Conservation (phyloP, 2,888 invertebrate species). For the Crepidodera aurea region DNA sequence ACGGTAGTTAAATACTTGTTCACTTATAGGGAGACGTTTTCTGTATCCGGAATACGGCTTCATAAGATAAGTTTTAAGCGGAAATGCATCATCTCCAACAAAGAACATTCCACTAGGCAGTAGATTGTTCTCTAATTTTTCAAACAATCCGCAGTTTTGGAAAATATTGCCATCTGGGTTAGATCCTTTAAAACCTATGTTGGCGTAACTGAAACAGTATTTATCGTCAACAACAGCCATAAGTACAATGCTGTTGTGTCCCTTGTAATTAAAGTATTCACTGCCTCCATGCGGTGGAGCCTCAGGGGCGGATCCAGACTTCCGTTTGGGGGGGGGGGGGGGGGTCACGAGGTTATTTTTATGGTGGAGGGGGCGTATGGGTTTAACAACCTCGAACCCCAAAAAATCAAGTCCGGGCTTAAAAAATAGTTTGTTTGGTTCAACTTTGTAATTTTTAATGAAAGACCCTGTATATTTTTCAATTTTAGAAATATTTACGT, state of each 20-base stretch:
- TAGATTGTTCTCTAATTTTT: neutral
- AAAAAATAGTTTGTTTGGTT: too few relatives aligned
- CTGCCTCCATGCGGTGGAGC: neutral
- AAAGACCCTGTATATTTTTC: too few relatives aligned
- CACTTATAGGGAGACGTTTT: neutral
- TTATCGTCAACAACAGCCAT: neutral
- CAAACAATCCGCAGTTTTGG: neutral
- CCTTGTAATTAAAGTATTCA: neutral
- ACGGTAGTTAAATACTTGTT: neutral
- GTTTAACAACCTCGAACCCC: neutral
- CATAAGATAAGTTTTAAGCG: neutral
- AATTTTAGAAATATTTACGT: too few relatives aligned
- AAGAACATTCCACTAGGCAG: neutral
- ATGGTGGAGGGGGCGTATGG: too few relatives aligned
- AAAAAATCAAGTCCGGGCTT: too few relatives aligned
- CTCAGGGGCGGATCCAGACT: too few relatives aligned
- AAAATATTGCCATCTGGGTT: neutral
- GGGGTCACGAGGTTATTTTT: too few relatives aligned
- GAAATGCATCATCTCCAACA: neutral
- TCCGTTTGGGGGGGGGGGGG: too few relatives aligned
- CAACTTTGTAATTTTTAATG: too few relatives aligned
- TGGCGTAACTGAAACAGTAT: neutral
- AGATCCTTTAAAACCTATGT: neutral
- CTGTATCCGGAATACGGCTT: neutral
- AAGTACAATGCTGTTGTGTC: neutral